Base-by-base conservation (phyloP, 1,140 invertebrate genomes). In the Anoplolepis gracilipes region DNA sequence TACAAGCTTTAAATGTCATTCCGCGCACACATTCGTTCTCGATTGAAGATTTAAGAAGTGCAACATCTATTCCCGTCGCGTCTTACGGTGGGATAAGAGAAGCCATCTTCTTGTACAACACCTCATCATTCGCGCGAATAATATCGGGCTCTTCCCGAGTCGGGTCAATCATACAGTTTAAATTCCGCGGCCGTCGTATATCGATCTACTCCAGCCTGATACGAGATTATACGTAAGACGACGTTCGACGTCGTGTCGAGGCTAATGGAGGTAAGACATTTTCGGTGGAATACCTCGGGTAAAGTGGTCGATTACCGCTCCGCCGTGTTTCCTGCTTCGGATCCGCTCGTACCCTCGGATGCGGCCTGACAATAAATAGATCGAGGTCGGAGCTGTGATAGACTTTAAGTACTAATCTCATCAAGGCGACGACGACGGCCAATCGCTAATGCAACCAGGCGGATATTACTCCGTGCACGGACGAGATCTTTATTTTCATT, bases 371-470 rank as follows among this genome's bases (percentile, higher is more conserved):
- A 78, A 78, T 65, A 85, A 85, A 78, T 78, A 67, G 62, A 85
- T 28, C 62, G 62, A 85, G 75, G 61, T 85, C 61, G 75, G 81
- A 42, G 57, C 16, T 39, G n/a, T 85, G 84, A 79, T 85, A 85
- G 62, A 78, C 75, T 85, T 78, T 85, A 85, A 85, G 72, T 65
- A 85, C 57, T 85, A 79, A 85, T 85, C 49, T 78, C 84, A 85
- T 85, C 72, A 85, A 39, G 75, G 55, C 53, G 36, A 70, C 49
- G 49, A 72, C 46, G 76, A 30, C 69, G 55, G 55, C 77, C 30
- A 36, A 64, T 46, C 82, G 82, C 61, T 78, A 84, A 84, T 84
- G 82, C 72, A 62, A n/a, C 30, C 30, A 42, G 16, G 36, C 82
- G 70, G 72, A 84, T 82, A 82, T 82, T 82, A 30, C 67, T 72